Percentiles rank a stretch among this genome's conserved stretches.
Evolutionary conservation across 1,140 invertebrate genomes (phyloP).

Genomic region (Atopsyche davidsoni): DNA sequence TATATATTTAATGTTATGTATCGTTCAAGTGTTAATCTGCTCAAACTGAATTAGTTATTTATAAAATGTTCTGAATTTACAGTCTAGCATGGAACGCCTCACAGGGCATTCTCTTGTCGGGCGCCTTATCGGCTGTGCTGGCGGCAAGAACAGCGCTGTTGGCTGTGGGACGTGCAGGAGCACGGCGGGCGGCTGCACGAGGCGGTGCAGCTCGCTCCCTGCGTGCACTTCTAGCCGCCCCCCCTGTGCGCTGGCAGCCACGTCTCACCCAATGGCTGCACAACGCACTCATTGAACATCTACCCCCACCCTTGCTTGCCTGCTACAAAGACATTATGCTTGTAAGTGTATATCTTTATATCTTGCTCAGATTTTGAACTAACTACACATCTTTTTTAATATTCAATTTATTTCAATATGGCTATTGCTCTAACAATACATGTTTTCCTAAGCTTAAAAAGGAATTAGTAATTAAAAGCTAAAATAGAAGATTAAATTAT

Average conservation of each 20-base stretch:
- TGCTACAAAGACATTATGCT: conserved; percentile 28
- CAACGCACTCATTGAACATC: conserved; percentile 25
- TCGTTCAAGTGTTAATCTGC: no score
- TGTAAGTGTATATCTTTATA: no score
- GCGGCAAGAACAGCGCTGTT: conserved; percentile 21
- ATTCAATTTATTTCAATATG: no score
- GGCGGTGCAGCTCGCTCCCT: conserved; percentile 20
- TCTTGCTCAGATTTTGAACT: no score
- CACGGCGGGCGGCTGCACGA: conserved; percentile 20
- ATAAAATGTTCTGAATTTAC: not conserved
- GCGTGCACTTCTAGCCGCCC: conserved; percentile 22
- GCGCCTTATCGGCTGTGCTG: conserved; percentile 15
- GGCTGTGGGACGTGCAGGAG: conserved; percentile 18
- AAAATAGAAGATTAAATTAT: no score
- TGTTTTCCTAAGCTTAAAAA: no score
- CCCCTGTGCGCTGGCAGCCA: conserved; percentile 24
- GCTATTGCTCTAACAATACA: no score
- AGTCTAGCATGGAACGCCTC: conserved; percentile 25
- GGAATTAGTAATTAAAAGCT: no score
- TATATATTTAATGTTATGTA: no score
- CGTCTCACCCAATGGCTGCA: conserved; percentile 26
- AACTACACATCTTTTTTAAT: no score
- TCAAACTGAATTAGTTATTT: not conserved
- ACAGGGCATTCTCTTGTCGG: conserved; percentile 16
- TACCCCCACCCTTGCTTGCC: conserved; percentile 21